Conservation (phyloP, 2,113 vertebrate genomes). For the Tichodroma muraria region DNA sequence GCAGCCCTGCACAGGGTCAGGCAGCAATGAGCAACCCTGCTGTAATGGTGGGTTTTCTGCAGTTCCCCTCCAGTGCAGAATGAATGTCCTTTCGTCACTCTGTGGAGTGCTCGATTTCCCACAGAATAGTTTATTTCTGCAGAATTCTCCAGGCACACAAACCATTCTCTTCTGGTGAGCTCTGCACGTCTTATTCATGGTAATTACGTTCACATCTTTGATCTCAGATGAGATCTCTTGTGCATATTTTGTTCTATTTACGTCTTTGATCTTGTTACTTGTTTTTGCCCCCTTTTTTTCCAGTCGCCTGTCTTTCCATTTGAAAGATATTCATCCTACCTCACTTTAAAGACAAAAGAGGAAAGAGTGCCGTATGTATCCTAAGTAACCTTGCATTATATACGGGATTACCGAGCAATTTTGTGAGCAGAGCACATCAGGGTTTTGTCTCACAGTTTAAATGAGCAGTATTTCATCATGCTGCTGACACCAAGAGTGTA, state of each 20-base stretch:
- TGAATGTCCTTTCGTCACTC: slow-evolving; percentile 40
- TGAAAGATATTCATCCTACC: slow-evolving; percentile 51
- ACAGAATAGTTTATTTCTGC: slow-evolving; percentile 22
- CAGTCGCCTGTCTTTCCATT: slow-evolving; percentile 55
- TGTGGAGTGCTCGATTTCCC: background rate
- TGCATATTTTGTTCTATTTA: slow-evolving; percentile 80
- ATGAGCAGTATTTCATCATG: background rate
- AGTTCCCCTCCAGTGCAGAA: background rate
- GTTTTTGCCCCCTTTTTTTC: slow-evolving; percentile 9
- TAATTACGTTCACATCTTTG: slow-evolving; percentile 73
- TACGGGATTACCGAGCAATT: background rate
- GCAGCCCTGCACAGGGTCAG: background rate
- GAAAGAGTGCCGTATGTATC: slow-evolving; percentile 20
- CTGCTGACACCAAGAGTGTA: background rate
- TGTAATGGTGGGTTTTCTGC: background rate
- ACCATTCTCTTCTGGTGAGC: slow-evolving; percentile 68
- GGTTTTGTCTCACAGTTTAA: background rate
- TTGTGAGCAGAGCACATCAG: background rate
- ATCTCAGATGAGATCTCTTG: slow-evolving; percentile 74
- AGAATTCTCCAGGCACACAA: slow-evolving; percentile 46
- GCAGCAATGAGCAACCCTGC: background rate
- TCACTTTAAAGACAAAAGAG: slow-evolving; percentile 64
- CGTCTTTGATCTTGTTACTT: slow-evolving; percentile 75
- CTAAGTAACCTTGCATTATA: slow-evolving; percentile 35
- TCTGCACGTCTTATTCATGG: slow-evolving; percentile 62